phyloP scores from a whole-genome alignment of 2,888 invertebrate species.

The Malthinus flaveolus region DNA sequence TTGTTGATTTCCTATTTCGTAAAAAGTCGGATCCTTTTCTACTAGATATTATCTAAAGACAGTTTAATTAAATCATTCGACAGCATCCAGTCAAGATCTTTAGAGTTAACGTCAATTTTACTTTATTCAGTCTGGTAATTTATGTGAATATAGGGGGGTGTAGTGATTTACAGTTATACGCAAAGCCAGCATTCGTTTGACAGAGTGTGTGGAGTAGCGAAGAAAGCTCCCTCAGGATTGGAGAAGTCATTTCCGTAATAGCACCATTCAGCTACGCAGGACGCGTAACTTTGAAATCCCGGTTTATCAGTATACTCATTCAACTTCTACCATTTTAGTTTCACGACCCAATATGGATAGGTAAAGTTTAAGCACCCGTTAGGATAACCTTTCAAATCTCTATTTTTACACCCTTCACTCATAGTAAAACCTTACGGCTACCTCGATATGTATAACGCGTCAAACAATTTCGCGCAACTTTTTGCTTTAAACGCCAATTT shows the following conservation, averaged over 20 bases:
- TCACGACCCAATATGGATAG: conserved; percentile 12
- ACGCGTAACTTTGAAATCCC: conserved; percentile 26
- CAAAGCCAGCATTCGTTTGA: conserved; percentile 16
- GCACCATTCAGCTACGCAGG: conserved; percentile 22
- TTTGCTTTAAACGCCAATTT: too few species aligned
- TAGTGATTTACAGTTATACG: conserved; percentile 18
- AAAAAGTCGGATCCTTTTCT: not conserved
- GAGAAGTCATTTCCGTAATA: conserved; percentile 30
- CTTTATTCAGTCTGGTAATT: conserved; percentile 18
- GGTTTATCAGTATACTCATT: conserved; percentile 21
- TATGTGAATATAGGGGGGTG: conserved; percentile 16
- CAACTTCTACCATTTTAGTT: conserved; percentile 16
- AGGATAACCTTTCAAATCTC: conserved; percentile 18
- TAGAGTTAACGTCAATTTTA: conserved; percentile 16
- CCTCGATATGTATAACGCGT: not conserved
- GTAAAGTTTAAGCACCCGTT: conserved; percentile 17
- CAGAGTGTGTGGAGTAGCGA: conserved; percentile 18
- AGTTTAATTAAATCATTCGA: conserved; percentile 23
- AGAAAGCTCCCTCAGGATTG: conserved; percentile 23
- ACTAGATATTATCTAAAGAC: conserved; percentile 11
- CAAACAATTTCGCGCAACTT: not conserved
- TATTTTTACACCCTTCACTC: conserved; percentile 13
- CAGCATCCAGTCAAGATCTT: conserved; percentile 8
- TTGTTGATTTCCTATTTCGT: conserved; percentile 20
- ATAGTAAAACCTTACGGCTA: not conserved